Evolutionary conservation across 2,888 invertebrate genomes (phyloP), one percentile per base, ranked within the genome.

Genomic region (Acleris laterana): DNA sequence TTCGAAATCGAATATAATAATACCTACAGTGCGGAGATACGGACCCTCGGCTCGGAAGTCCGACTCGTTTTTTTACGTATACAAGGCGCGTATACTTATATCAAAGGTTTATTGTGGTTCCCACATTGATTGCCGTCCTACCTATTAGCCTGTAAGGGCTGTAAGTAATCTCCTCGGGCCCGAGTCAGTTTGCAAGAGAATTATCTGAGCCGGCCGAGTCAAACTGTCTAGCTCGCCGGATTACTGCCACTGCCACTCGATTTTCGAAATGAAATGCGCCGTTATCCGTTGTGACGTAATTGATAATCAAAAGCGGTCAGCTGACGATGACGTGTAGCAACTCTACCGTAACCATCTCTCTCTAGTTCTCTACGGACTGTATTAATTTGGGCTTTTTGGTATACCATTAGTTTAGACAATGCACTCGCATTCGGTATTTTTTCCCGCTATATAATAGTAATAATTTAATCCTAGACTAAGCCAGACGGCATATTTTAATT

Each of bases 251-350:
- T 17, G 22, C 28, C 65, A 49, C 17, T 61, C 65, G 57, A 52
- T 57, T 61, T 51, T 62, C 65, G 56, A 38, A 62, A 62, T 62
- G 56, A 66, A 62, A 62, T 62, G 51, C 49, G 49, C 56, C 51
- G 56, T 28, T 61, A 56, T 61, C 22, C 57, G 51, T 56, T 66
- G 50, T 66, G 62, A 62, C 61, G 44, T 52, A 62, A 57, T 66
- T 57, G 62, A 57, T 66, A 56, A 65, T 55, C 55, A 50, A 65
- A 17, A 56, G 55, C 55, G 49, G 49, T 49, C 28, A 59, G 9
- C 64, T 60, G 55, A 49, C 44, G 42, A 48, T 55, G 53, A 62
- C 22, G 17, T 42, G 17, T 42, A 22, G 52, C 22, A 9, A 25
- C 2, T 16, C 28, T 22, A 52, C 28, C 46, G 17, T 32, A 32